Base-by-base conservation (phyloP, 2,113 vertebrate species). In the Zosterops borbonicus region DNA sequence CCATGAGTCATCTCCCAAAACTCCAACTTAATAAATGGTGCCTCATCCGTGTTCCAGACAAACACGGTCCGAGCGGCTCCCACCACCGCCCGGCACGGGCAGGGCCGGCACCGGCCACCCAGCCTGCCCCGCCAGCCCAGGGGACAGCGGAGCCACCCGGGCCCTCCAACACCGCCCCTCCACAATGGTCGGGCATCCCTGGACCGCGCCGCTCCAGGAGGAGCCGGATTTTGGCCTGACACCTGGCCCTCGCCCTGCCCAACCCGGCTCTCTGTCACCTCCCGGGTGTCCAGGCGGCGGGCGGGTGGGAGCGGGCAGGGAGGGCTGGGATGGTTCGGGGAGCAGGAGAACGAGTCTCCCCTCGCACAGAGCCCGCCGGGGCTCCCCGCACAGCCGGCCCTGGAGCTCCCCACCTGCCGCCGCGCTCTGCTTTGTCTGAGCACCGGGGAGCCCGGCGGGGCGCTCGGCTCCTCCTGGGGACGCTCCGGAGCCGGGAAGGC, bases 1-100 rank as follows among this genome's bases (percentile, higher is more conserved):
- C 89, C 90, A 86, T 96, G 97, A 97, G 95, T 97, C 97, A 97
- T 92, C 92, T 89, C 95, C 91, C 92, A 97, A 95, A 96, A 97
- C 93, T 96, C 95, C 90, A 80, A 94, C 92, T 96, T 94, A 90
- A 96, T 93, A 95, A 93, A 93, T 58, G 89, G 93, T 81, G 93
- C 96, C 82, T 94, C 96, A 80, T 96, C 93, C 93, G 19, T 23
- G 79, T 65, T 94, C 96, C 96, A 95, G 91, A 85, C 91, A 46
- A 90, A 55, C 83, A 75, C 49, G 6, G 46, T 28, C 77, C 89
- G 1, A 4, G 59, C 3, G n/a, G 90, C 87, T 89, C 87, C 91
- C 78, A 55, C 89, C 78, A 42, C 58, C 5, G 6, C 67, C 83
- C 37, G 0, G 47, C 6, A 17, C 67, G 3, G 81, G 21, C 70